Evolutionary conservation across 2,113 vertebrate species (phyloP).

Genomic region (Amazona vittata): DNA sequence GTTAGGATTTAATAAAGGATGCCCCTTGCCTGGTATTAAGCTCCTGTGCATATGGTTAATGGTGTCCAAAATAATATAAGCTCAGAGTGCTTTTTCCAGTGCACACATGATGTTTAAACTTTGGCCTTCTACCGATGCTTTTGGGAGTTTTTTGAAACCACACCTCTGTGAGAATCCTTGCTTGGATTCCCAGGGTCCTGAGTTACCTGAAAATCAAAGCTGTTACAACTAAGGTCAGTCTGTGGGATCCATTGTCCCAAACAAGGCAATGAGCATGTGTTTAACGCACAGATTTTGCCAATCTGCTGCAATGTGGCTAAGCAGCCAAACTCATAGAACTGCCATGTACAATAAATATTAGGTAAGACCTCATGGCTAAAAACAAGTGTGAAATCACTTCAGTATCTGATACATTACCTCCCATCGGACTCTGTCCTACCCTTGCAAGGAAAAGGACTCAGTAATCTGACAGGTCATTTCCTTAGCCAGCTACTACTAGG

Average conservation of each 20-base stretch:
- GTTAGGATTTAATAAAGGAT: conserved; percentile 41
- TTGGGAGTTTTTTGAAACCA: conserved; percentile 7
- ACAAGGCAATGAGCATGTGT: neutral
- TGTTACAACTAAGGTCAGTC: neutral
- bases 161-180: neutral
- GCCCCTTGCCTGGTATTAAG: neutral
- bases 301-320: neutral
- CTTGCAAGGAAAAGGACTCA: neutral
- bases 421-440: neutral
- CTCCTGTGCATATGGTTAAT: neutral
- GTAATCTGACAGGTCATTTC: neutral
- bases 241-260: conserved; percentile 14
- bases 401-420: neutral
- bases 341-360: neutral
- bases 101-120: neutral
- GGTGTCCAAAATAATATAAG: neutral
- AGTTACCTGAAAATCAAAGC: conserved; percentile 39
- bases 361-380: conserved; percentile 1
- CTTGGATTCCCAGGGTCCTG: neutral
- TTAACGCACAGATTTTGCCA: neutral
- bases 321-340: neutral
- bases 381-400: conserved; percentile 33
- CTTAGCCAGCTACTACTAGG: neutral
- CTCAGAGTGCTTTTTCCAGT: neutral
- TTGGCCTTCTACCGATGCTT: neutral